phyloP scores from a whole-genome alignment of 2,888 invertebrate genomes.

The Eupithecia dodoneata region DNA sequence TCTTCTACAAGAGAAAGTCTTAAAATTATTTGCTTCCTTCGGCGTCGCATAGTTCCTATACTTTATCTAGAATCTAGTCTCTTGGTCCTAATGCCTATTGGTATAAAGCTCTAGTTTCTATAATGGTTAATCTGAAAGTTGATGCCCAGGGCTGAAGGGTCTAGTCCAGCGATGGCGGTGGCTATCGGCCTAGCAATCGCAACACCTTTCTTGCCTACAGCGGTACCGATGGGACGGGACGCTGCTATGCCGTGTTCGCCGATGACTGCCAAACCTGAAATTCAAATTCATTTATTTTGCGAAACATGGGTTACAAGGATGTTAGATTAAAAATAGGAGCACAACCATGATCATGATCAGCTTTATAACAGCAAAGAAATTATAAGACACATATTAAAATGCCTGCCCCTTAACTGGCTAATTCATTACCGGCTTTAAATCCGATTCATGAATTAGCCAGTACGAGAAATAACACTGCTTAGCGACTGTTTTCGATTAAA shows the following conservation, averaged over 20 bases:
- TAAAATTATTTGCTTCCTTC: background rate
- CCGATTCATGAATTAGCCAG: no score
- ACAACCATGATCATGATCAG: no score
- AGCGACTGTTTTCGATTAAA: no score
- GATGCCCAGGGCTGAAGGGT: constrained; percentile 70
- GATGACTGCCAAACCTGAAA: constrained; percentile 85
- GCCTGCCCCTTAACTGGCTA: no score
- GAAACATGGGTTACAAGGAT: no score
- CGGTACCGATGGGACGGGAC: constrained; percentile 88
- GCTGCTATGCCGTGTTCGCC: constrained; percentile 89
- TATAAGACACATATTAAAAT: no score
- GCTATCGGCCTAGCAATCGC: constrained; percentile 89
- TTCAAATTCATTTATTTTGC: background rate
- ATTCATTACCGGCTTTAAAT: no score
- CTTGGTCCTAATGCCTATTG: background rate
- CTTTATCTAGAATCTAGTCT: background rate
- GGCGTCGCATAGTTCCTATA: background rate
- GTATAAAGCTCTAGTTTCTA: constrained; percentile 24
- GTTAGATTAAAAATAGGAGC: no score
- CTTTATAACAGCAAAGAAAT: no score
- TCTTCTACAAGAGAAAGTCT: background rate
- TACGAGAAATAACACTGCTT: no score
- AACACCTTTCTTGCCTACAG: constrained; percentile 88
- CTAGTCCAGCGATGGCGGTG: constrained; percentile 89
- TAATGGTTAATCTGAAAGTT: constrained; percentile 57